Evolutionary conservation across 1,140 invertebrate genomes (phyloP), one percentile per base, ranked within the genome.

Genomic region (Sycophaga agraensis): DNA sequence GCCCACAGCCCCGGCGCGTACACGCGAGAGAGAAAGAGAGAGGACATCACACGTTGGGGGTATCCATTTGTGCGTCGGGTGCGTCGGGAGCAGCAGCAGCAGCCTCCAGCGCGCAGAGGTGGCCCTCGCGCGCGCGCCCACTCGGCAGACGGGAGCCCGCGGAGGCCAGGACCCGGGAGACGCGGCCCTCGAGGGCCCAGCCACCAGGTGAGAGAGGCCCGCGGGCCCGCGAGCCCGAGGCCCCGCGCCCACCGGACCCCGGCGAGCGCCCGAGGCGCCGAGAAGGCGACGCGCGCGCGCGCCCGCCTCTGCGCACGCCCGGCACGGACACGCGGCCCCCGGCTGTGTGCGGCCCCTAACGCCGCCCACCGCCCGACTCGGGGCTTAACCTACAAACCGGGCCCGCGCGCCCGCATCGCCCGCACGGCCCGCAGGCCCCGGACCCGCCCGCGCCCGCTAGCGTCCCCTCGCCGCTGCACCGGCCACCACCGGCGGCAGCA

Each of bases 41-140:
- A 39, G 35, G 40, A 40, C 14, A 58, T 57, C 56, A 40, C 56
- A 49, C 45, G 45, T 40, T 49, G 35, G 21, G 26, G 59, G 58
- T 68, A 62, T 59, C 35, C 60, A 35, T 66, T 64, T 53, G 43
- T 63, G 56, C 58, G 49, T 61, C 61, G 21, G 48, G 48, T 50
- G 48, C 28, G 48, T 50, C 12, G 28, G 31, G 31, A 50, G 31
- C 28, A n/a, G n/a, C n/a, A n/a, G n/a, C 19, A 49, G 46, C 28
- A 50, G 48, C 48, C 46, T 50, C 26, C 17, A 50, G 16, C 26
- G 26, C 28, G 39, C 26, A 19, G 42, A n/a, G n/a, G n/a, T n/a
- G n/a, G n/a, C n/a, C n/a, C n/a, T n/a, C n/a, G n/a, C n/a, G n/a
- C n/a, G n/a, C n/a, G n/a, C n/a, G n/a, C n/a, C n/a, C n/a, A n/a